phyloP scores from a whole-genome alignment of 1,140 invertebrate genomes.

The Trissolcus basalis region DNA sequence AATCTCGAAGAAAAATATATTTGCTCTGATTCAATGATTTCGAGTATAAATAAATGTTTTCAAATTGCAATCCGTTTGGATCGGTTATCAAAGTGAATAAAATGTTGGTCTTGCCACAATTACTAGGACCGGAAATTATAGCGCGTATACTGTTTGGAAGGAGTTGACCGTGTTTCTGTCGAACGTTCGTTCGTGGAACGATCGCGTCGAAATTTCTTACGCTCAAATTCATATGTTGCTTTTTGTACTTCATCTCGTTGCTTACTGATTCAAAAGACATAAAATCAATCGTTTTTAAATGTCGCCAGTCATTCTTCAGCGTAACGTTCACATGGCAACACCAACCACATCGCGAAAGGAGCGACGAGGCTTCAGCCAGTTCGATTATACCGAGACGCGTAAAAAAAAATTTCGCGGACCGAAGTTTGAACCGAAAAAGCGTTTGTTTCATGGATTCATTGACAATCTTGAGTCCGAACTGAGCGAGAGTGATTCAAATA shows the following conservation, averaged over 20 bases:
- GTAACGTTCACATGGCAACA: conserved; percentile 9
- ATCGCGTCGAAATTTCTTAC: conserved; percentile 6
- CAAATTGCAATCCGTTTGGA: conserved; percentile 63
- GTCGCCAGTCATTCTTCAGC: background rate
- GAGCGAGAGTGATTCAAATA: no score
- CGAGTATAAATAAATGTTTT: conserved; percentile 69
- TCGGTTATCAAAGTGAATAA: conserved; percentile 61
- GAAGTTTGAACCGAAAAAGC: no score
- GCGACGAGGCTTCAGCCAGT: conserved; percentile 41
- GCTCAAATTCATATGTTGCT: background rate
- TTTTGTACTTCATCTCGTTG: conserved; percentile 1
- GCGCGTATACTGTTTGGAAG: no score
- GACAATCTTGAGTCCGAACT: no score
- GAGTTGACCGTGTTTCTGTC: background rate
- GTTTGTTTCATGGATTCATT: no score
- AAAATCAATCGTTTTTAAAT: no score
- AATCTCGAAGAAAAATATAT: background rate
- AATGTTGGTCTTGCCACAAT: no score
- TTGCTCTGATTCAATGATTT: background rate
- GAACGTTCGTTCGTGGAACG: background rate
- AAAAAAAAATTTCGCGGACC: no score
- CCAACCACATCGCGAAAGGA: no score
- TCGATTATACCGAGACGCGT: conserved; percentile 65
- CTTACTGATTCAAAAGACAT: background rate
- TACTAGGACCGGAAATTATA: conserved; percentile 44